Evolutionary conservation across 2,888 invertebrate species (phyloP), one percentile per base, ranked within the genome.

Genomic region (Vesta saturnalis): DNA sequence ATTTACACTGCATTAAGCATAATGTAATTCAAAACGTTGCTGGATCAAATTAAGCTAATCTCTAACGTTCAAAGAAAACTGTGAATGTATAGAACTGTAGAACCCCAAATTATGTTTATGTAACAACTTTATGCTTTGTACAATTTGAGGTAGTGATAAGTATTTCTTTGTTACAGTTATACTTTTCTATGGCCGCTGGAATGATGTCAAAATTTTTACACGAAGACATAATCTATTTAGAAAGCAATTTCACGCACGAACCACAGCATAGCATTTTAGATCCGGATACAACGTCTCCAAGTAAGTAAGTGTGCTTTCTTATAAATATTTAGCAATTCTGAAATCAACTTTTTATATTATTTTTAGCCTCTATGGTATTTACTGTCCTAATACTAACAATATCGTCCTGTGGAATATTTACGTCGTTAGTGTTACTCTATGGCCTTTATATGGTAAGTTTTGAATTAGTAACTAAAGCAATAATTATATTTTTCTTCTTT

Each of bases 361-460:
- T 22, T 69, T 22, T 46, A 93, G 93, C 89, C n/a, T 91, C 92
- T 22, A 89, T 93, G 77, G 86, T 88, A 69, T 89, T 93, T 82
- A 90, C 91, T 82, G 87, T 92, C 70, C 86, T 89, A 19, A 85
- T 92, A 66, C 85, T 93, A 76, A 86, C 87, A 30, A 90, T 90
- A 81, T 91, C 93, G 58, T 85, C 89, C 2, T 83, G 89, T 72
- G 93, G 94, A 3, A 86, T 93, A 56, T 71, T 92, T 21, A 87
- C 92, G 12, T 91, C 92, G 58, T 77, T 89, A 6, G 80, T 93
- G 47, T 85, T 94, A 61, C 85, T 92, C 59, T 83, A 89, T 66
- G 94, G 93, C 72, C 86, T 94, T 49, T 88, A 89, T 73, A 90
- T 88, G 88, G 94, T 93, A 85, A 86, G 85, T 79, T 5, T 62